Evolutionary conservation across 1,140 invertebrate species (phyloP).

Genomic region (Mesaphorura yosii): DNA sequence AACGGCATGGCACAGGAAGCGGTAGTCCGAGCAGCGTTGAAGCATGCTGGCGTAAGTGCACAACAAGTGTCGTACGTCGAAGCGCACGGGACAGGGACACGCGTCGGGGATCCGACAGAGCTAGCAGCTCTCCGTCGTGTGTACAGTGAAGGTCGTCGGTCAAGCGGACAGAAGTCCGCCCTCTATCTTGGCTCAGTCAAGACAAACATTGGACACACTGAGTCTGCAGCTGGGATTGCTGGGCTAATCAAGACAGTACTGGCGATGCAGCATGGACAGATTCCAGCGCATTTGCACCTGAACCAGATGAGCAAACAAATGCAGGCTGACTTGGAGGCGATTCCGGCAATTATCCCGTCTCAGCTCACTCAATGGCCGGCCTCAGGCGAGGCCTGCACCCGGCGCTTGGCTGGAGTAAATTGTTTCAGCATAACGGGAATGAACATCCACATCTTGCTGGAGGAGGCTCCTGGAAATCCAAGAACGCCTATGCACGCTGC

Average conservation of each 20-base stretch:
- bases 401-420: slow-evolving; percentile 10
- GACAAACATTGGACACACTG: slow-evolving; percentile 50
- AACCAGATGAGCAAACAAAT: slow-evolving; percentile 8
- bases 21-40: slow-evolving; percentile 44
- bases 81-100: slow-evolving; percentile 49
- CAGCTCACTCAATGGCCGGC: slow-evolving; percentile 3
- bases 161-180: slow-evolving; percentile 34
- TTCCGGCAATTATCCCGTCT: slow-evolving; percentile 12
- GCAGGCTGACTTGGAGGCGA: slow-evolving; percentile 11
- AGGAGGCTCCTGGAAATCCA: slow-evolving; percentile 8
- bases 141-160: slow-evolving; percentile 40
- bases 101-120: slow-evolving; percentile 31
- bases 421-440: slow-evolving; percentile 19
- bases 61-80: slow-evolving; percentile 43
- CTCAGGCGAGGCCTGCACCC: background rate
- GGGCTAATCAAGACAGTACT: slow-evolving; percentile 16
- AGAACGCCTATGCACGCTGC: background rate
- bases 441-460: slow-evolving; percentile 13
- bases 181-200: slow-evolving; percentile 47
- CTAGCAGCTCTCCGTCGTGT: slow-evolving; percentile 41
- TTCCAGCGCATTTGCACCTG: slow-evolving; percentile 6
- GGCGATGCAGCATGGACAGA: slow-evolving; percentile 1
- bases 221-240: slow-evolving; percentile 37
- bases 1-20: slow-evolving; percentile 35
- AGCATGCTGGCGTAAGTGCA: slow-evolving; percentile 41